Evolutionary conservation across 1,140 invertebrate genomes (phyloP), one percentile per base, ranked within the genome.

Genomic region (Nymphalis io): DNA sequence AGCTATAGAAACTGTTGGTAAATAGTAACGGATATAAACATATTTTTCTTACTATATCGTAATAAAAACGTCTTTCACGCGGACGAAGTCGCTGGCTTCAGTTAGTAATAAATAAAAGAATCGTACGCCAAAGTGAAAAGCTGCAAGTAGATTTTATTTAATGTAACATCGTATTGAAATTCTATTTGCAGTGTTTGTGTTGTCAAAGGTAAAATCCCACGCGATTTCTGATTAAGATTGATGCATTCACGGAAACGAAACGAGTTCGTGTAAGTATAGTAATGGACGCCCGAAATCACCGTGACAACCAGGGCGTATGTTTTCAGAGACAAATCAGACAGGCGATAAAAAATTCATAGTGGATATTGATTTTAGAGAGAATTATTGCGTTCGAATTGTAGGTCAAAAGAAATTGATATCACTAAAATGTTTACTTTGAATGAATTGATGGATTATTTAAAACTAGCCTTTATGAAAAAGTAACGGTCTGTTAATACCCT

Each of bases 171-270:
- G 51, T 63, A 70, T 39, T 58, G 68, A 53, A 63, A 63, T 63
- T 63, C 68, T 70, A 58, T 70, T 63, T 53, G 20, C 38, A 63
- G 68, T 44, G 48, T 63, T 63, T 53, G 68, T 72, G 61, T 71
- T 65, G 66, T 70, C 65, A 58, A 44, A 63, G 55, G 60, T 81
- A 68, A 73, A 74, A 63, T 71, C 71, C 79, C 73, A 58, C 53
- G 76, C 61, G 81, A 81, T 74, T 77, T 74, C 72, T 84, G 85
- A 88, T 80, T 80, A 84, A 88, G 85, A 88, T 88, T 83, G 81
- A 86, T 86, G 82, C 72, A 78, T 57, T 60, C 46, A 10, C 48
- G 48, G 44, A 44, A 55, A 53, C 63, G 57, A 73, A 60, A 69
- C 27, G 40, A 27, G 53, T 58, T 58, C 38, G 58, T 64, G 21